Conservation (phyloP, 92 coral and sea anemone genomes). For the Hydrozoanthus gracilis region DNA sequence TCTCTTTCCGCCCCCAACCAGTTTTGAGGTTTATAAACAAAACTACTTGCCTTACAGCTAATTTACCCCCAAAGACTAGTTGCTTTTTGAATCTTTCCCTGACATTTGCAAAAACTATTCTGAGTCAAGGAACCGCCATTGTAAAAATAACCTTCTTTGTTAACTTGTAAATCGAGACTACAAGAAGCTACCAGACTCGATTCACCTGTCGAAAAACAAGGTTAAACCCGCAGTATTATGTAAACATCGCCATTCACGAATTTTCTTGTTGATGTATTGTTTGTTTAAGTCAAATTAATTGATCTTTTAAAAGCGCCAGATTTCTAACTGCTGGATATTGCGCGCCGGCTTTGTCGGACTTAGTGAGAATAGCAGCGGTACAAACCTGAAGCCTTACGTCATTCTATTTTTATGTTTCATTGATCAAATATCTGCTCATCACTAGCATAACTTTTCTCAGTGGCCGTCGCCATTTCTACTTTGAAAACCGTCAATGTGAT, state of each 20-base stretch:
- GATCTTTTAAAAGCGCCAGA: background rate
- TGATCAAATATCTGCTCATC: too few relatives aligned
- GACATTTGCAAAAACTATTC: slow-evolving; percentile 41
- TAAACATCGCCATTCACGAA: slow-evolving; percentile 19
- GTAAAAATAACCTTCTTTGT: slow-evolving; percentile 31
- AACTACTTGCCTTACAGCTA: slow-evolving; percentile 3
- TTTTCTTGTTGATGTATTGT: background rate
- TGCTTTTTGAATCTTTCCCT: background rate
- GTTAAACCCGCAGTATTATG: background rate
- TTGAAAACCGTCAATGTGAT: too few relatives aligned
- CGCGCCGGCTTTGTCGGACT: too few relatives aligned
- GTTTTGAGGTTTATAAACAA: background rate
- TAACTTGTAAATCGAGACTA: slow-evolving; percentile 14
- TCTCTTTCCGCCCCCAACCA: slow-evolving; percentile 19
- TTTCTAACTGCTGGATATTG: background rate
- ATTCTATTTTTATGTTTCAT: too few relatives aligned
- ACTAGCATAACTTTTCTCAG: too few relatives aligned
- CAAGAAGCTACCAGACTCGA: background rate
- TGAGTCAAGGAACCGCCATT: background rate
- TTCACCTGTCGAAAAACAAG: slow-evolving; percentile 35
- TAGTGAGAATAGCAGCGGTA: too few relatives aligned
- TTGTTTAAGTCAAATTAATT: background rate
- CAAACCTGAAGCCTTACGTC: too few relatives aligned
- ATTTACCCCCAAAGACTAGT: background rate
- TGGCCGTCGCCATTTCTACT: too few relatives aligned